Conservation (phyloP, 2,888 invertebrate species). For the Cephus runcator region DNA sequence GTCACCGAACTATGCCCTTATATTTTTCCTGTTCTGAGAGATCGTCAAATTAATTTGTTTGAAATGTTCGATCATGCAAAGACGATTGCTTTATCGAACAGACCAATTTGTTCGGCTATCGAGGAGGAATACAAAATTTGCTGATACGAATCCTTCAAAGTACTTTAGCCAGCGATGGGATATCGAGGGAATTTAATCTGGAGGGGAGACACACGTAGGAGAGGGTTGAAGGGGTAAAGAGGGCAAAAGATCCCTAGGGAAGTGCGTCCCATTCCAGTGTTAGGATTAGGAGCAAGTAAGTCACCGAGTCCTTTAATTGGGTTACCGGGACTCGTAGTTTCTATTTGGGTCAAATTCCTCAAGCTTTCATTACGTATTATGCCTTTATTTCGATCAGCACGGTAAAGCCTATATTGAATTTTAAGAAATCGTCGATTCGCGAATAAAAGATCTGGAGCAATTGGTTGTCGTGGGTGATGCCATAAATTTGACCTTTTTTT, state of each 20-base stretch:
- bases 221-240: background rate
- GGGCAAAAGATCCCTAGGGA: background rate
- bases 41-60: no score
- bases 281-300: background rate
- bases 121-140: background rate
- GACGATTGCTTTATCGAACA: background rate
- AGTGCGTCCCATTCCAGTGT: background rate
- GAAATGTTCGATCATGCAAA: background rate
- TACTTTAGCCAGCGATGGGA: background rate
- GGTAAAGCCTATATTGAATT: background rate
- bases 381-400: background rate
- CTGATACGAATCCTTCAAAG: background rate
- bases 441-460: background rate
- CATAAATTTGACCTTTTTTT: no score
- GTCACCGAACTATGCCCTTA: background rate
- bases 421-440: background rate
- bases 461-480: background rate
- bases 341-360: background rate
- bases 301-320: conserved; percentile 14
- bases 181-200: background rate
- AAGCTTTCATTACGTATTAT: background rate
- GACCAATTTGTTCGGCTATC: background rate
- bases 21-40: background rate
- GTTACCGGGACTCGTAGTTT: conserved; percentile 10
- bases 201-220: background rate